phyloP scores from a whole-genome alignment of 1,140 invertebrate species.

The Magallana ariakensis region DNA sequence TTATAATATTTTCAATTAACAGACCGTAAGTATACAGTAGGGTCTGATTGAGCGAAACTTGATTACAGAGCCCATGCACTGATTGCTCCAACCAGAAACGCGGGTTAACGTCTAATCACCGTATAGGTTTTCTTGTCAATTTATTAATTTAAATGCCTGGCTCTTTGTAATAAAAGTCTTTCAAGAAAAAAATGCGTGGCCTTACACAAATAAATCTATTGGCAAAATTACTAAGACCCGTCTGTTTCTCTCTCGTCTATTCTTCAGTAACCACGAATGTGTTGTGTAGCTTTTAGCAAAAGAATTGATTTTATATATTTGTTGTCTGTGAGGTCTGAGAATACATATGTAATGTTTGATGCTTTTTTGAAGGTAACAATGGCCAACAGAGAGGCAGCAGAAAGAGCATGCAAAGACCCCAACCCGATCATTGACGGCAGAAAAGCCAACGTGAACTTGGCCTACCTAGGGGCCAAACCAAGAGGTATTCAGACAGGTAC shows the following conservation, averaged over 20 bases:
- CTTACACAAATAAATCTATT: constrained; percentile 30
- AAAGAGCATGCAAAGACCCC: constrained; percentile 97
- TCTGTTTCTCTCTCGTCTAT: neutral
- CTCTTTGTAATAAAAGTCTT: constrained; percentile 29
- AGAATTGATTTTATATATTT: neutral
- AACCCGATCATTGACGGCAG: constrained; percentile 99
- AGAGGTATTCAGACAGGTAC: constrained; percentile 80
- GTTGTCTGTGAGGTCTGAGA: neutral
- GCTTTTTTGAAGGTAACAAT: constrained; percentile 92
- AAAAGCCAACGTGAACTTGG: constrained; percentile 98
- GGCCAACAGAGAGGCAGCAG: constrained; percentile 94
- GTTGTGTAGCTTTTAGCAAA: neutral
- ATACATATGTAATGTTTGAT: neutral
- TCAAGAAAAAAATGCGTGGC: constrained; percentile 10
- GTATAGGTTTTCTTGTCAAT: constrained; percentile 36
- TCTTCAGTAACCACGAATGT: neutral
- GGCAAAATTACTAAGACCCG: constrained; percentile 17
- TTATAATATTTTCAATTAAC: neutral
- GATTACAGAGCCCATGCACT: constrained; percentile 12
- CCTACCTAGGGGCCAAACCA: constrained; percentile 97
- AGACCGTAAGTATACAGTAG: constrained; percentile 5
- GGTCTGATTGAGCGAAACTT: constrained; percentile 20
- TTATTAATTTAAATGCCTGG: constrained; percentile 32
- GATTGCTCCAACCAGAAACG: constrained; percentile 33
- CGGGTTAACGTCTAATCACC: constrained; percentile 24